Percentiles rank a stretch among this genome's conserved stretches.
phyloP scores from a whole-genome alignment of 2,113 vertebrate species.

The Callopanchax toddi region DNA sequence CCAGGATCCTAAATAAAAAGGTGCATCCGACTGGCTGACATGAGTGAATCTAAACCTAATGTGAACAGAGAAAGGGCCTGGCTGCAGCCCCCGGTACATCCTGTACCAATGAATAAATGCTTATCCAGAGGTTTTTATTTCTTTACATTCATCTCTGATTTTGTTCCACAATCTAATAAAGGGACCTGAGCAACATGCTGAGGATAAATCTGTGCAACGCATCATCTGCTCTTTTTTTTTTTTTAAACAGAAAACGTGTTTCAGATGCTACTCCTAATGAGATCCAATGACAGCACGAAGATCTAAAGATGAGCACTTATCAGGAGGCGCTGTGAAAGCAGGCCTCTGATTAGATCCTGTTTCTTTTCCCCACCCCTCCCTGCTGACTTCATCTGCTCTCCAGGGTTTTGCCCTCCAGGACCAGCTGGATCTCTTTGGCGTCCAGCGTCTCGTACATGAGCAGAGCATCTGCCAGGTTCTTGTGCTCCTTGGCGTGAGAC shows the following conservation, averaged over 20 bases:
- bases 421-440: constrained; percentile 95
- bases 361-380: neutral
- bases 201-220: neutral
- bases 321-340: constrained; percentile 6
- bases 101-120: neutral
- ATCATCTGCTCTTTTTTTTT: neutral
- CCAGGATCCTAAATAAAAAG: too few relatives aligned
- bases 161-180: constrained; percentile 17
- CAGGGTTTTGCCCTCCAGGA: constrained; percentile 92
- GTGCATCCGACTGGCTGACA: too few relatives aligned
- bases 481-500: constrained; percentile 93
- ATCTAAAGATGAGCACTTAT: constrained; percentile 3
- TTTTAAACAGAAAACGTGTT: too few relatives aligned
- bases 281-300: constrained; percentile 15
- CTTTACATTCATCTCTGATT: constrained; percentile 56
- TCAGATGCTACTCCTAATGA: constrained; percentile 2
- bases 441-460: constrained; percentile 95
- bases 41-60: too few relatives aligned
- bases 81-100: neutral
- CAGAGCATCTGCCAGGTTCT: constrained; percentile 93
- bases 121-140: constrained; percentile 1
- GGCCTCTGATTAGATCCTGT: too few relatives aligned
- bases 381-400: constrained; percentile 85
- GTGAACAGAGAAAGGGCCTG: too few relatives aligned
- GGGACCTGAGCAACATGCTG: constrained; percentile 47